A percentile compares a stretch with the other conserved stretches of the same genome.
phyloP scores from a whole-genome alignment of 2,113 vertebrate genomes.

The Hippocampus guttulatus region DNA sequence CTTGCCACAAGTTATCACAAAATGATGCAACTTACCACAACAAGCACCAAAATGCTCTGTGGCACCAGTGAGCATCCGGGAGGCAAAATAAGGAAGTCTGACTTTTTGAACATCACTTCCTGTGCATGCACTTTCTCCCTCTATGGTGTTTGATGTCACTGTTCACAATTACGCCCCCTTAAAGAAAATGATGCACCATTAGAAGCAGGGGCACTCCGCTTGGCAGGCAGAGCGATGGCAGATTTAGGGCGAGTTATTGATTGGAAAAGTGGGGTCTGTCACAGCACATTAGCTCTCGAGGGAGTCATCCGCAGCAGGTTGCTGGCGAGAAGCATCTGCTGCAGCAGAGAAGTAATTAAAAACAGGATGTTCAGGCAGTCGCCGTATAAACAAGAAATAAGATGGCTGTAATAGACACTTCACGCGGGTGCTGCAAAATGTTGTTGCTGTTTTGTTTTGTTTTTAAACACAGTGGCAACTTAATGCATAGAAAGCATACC shows the following conservation, averaged over 20 bases:
- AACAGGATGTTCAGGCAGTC: conserved; percentile 77
- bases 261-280: conserved; percentile 79
- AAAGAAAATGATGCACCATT: conserved; percentile 73
- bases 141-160: conserved; percentile 41
- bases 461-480: conserved; percentile 57
- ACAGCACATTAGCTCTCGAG: conserved; percentile 78
- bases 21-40: conserved; percentile 51
- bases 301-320: conserved; percentile 78
- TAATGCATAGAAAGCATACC: conserved; percentile 61
- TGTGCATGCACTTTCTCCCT: conserved; percentile 27
- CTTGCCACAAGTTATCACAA: conserved; percentile 28
- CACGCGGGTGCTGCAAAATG: conserved; percentile 67
- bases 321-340: conserved; percentile 74
- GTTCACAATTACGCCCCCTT: conserved; percentile 67
- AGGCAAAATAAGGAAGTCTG: conserved; percentile 57
- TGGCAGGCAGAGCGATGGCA: conserved; percentile 75
- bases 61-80: conserved; percentile 16
- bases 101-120: conserved; percentile 63
- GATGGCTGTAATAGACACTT: conserved; percentile 71
- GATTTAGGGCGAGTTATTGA: conserved; percentile 79
- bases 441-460: conserved; percentile 4
- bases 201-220: conserved; percentile 55
- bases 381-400: conserved; percentile 78
- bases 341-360: conserved; percentile 76
- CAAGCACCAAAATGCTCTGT: conserved; percentile 53